Evolutionary conservation across 1,140 invertebrate species (phyloP), one percentile per base, ranked within the genome.

Genomic region (Drosophila cardini): DNA sequence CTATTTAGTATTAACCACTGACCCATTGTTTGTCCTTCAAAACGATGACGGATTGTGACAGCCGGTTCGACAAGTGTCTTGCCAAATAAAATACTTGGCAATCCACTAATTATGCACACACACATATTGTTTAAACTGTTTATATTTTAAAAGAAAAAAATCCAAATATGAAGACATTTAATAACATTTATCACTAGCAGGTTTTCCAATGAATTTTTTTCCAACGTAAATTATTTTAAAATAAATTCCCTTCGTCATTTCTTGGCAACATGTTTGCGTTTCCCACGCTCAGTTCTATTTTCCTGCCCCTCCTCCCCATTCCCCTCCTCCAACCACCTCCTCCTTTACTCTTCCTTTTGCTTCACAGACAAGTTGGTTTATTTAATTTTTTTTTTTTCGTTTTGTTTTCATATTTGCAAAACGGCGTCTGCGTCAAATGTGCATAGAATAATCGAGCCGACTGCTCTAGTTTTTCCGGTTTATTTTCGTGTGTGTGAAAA

Each of bases 181-280:
- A 69, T 45, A 46, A 60, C 46, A 9, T 43, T 36, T 16, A 18
- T 15, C n/a, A 26, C 21, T 26, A 56, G 26, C 11, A 61, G 6
- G 38, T 42, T 65, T 72, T 58, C 50, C 48, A 36, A 52, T 6
- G 0, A 16, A 9, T 50, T 43, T 18, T 4, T 46, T 10, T 40
- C 5, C 50, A n/a, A n/a, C 53, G 36, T 61, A 68, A 73, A 69
- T 73, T 48, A 63, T 38, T 15, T 64, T 18, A 60, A 86, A 86
- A 86, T 79, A 87, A 76, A 82, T 87, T 78, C 72, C 68, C 84
- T 76, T 85, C 81, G 81, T 86, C 72, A 86, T 83, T 82, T 72
- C 18, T 52, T 86, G 79, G 83, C 78, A 85, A 78, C 74, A 82
- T 72, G 71, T 79, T 75, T 38, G 76, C 72, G 67, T 62, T 85